Base-by-base conservation (phyloP, 2,797 vertebrate species). In the Fratercula arctica region DNA sequence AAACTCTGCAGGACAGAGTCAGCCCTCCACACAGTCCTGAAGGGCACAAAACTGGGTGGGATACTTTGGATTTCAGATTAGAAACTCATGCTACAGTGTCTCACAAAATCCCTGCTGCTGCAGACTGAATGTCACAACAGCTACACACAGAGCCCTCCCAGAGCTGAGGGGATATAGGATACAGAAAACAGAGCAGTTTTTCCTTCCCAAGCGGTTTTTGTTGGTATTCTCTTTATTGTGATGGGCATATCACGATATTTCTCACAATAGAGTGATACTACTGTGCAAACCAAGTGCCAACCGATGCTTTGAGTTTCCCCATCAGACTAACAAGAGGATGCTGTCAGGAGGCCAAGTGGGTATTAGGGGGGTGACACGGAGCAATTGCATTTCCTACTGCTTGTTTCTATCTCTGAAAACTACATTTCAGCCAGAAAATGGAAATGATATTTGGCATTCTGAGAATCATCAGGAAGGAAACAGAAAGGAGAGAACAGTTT, bases 341-440 rank as follows among this genome's bases (percentile, higher is more conserved):
- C 69, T 81, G 28, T 45, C 68, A 60, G n/a, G 59, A 63, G 39
- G 48, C n/a, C 39, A 37, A 28, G 33, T 23, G 41, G 21, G 45
- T 16, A 39, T 9, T 1, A 11, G 28, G 21, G 10, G 33, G 5
- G 6, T 48, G 39, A 33, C 43, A 75, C 2, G 5, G 3, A 11
- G 16, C 28, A 75, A 89, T 79, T 83, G 67, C 23, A 35, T 73
- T 82, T 83, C 28, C 12, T 66, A 35, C 13, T 43, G 28, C 26
- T 90, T 11, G 2, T 63, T 83, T 74, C 64, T 79, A 17, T 68
- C 68, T 74, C 76, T 93, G 78, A 77, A 93, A 95, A 74, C 5
- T 26, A 25, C 53, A 59, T 67, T 92, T 88, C 76, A 73, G 8
- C 6, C 53, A 85, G 53, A 74, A 87, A 95, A 82, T 51, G 1